Percentiles rank a stretch among this genome's conserved stretches.
Evolutionary conservation across 2,888 invertebrate genomes (phyloP).

Genomic region (Nasonia oneida): DNA sequence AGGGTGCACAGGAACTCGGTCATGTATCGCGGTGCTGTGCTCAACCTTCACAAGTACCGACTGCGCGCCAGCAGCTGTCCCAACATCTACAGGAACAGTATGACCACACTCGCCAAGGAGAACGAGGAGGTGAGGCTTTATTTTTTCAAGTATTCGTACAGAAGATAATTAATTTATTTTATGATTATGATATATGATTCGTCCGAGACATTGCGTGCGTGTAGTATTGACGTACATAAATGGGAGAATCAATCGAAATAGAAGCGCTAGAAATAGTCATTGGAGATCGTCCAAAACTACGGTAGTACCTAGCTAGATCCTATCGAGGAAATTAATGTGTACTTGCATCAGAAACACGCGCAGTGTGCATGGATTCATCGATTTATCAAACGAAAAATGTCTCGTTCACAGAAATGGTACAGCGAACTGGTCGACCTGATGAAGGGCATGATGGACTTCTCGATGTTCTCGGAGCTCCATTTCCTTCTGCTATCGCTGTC

Average conservation of each 20-base stretch:
- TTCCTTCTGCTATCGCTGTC: conserved; percentile 91
- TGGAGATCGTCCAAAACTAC: neutral
- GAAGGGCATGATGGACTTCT: conserved; percentile 89
- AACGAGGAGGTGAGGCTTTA: conserved; percentile 84
- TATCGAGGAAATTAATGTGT: neutral
- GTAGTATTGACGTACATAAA: too few species aligned
- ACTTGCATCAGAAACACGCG: neutral
- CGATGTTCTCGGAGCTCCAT: conserved; percentile 88
- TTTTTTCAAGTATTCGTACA: neutral
- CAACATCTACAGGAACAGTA: conserved; percentile 93
- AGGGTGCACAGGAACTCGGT: conserved; percentile 89
- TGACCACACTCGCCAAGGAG: conserved; percentile 90
- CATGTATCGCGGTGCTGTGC: conserved; percentile 91
- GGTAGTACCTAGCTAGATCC: neutral
- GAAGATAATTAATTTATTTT: too few species aligned
- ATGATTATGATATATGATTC: too few species aligned
- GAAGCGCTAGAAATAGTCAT: neutral
- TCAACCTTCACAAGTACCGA: conserved; percentile 90
- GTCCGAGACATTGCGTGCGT: too few species aligned
- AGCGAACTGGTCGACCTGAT: conserved; percentile 84
- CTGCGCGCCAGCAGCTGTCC: conserved; percentile 94
- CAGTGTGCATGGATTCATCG: neutral
- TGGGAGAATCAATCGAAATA: neutral
- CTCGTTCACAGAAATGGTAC: conserved; percentile 85
- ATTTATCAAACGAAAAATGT: neutral